Base-by-base conservation (phyloP, 2,888 invertebrate genomes). In the Athalia cordata region DNA sequence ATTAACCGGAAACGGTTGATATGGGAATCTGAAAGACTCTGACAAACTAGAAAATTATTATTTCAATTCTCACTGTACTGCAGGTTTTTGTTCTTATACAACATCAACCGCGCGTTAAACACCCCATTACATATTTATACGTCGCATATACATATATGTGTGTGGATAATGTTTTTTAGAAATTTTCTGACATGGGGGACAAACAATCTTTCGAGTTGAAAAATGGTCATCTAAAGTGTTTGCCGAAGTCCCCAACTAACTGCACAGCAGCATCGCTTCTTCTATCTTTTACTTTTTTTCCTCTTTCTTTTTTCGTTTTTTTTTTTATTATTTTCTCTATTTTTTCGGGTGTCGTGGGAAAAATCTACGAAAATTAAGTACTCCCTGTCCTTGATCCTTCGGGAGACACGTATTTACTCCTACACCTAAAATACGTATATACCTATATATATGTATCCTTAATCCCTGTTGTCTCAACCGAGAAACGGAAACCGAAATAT, bases 121-220 rank as follows among this genome's bases (percentile, higher is more conserved):
- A 29, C 29, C 29, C 2, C 29, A 29, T 29, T 29, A 29, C 29
- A 29, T 2, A 29, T 29, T 29, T 29, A 29, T 29, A 29, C 29
- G 29, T 2, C 29, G n/a, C n/a, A n/a, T n/a, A n/a, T n/a, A n/a
- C 29, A 29, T 29, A 29, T 29, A 29, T 29, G 29, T 29, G 29
- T 29, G 29, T 29, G 29, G 29, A 29, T 29, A 29, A 29, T 29
- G 29, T 29, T 29, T n/a, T 29, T 29, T 29, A 29, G 29, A 29
- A 29, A 29, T 29, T 29, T 29, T n/a, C n/a, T 29, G 29, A 29
- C 29, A 84, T 81, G 82, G 82, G 81, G 83, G 86, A 85, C 87
- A 87, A 88, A 87, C 84, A 87, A 50, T 13, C 13, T 45, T 47
- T 13, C 11, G n/a, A 59, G 45, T 13, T 52, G 52, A 67, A 59